Evolutionary conservation across 2,113 vertebrate species (phyloP).

Genomic region (Eolophus roseicapilla): DNA sequence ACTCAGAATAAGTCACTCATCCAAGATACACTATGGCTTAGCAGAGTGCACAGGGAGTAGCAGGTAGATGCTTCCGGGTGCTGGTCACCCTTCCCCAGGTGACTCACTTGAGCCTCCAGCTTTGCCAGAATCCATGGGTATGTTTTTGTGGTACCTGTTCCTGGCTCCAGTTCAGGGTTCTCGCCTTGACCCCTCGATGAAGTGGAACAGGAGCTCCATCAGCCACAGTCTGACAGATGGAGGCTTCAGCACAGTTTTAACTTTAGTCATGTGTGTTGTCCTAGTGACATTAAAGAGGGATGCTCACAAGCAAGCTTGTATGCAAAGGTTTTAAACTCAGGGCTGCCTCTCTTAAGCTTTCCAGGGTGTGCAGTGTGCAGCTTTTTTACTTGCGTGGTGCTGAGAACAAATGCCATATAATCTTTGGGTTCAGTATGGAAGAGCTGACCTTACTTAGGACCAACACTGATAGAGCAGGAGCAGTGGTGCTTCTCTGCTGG

Average conservation of each 20-base stretch:
- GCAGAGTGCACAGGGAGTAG: rapidly evolving
- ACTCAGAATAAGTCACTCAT: background rate
- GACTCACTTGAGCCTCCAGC: background rate
- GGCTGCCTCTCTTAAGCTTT: background rate
- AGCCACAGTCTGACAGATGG: rapidly evolving
- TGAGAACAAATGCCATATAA: background rate
- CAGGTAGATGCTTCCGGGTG: background rate
- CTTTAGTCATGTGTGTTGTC: background rate
- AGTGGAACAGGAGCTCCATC: background rate
- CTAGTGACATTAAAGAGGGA: background rate
- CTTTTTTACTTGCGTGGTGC: background rate
- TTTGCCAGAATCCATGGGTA: background rate
- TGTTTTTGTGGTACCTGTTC: background rate
- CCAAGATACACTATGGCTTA: background rate
- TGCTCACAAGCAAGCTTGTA: background rate
- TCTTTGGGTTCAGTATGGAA: background rate
- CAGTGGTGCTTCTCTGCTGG: background rate
- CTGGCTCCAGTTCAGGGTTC: background rate
- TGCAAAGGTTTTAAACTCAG: background rate
- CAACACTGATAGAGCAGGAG: background rate
- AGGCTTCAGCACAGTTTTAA: background rate
- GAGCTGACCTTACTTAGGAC: background rate
- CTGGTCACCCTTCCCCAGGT: background rate
- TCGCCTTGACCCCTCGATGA: background rate
- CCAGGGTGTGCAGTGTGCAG: background rate